These are phyloP conservation scores for Ephialtes manifestator DNA, from an alignment of 2,888 invertebrate genomes.

Conservation along the genomic window DNA sequence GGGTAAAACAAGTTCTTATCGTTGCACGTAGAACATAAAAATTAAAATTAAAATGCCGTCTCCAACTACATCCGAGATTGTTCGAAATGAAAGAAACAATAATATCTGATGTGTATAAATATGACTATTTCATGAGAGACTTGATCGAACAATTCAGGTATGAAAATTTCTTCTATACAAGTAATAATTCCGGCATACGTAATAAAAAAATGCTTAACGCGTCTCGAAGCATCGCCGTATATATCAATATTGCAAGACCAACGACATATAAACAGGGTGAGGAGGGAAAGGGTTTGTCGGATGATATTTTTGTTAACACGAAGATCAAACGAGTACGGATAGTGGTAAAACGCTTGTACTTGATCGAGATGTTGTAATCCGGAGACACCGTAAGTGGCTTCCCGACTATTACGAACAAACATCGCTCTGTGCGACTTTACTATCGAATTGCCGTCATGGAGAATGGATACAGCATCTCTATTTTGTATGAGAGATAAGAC, in stretches of 20 bases:
- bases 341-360: neutral
- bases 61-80: neutral
- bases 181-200: constrained; percentile 4
- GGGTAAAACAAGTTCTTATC: constrained; percentile 26
- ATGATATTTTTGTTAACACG: constrained; percentile 52
- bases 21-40: constrained; percentile 22
- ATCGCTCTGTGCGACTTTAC: constrained; percentile 1
- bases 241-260: neutral
- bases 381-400: constrained; percentile 16
- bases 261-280: constrained; percentile 1
- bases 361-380: neutral
- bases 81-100: constrained; percentile 15
- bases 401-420: constrained; percentile 14
- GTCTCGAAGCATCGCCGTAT: neutral
- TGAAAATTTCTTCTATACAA: constrained; percentile 18
- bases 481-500: constrained; percentile 4
- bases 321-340: neutral
- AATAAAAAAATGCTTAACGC: neutral
- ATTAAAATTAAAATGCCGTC: neutral
- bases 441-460: constrained; percentile 15
- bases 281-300: constrained; percentile 9
- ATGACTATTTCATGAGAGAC: constrained; percentile 15
- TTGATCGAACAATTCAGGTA: constrained; percentile 6
- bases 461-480: constrained; percentile 21
- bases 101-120: constrained; percentile 28